Evolutionary conservation across 2,113 vertebrate species (phyloP).

Genomic region (Cacatua alba): DNA sequence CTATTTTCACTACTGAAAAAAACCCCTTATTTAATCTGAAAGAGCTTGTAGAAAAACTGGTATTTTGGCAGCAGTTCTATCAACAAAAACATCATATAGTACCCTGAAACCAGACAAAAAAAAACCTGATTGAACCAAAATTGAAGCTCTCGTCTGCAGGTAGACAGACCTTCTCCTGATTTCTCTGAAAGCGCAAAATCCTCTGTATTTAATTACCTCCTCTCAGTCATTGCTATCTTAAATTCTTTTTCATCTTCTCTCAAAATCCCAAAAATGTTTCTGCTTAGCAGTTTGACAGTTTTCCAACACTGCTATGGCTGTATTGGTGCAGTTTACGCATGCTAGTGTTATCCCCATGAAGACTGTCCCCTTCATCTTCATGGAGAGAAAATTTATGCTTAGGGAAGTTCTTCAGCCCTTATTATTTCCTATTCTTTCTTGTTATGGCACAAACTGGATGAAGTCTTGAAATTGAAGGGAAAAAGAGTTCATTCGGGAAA

Average conservation of each 20-base stretch:
- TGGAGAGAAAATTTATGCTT: neutral
- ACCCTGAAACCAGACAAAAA: neutral
- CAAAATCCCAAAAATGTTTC: neutral
- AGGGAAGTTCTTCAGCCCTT: neutral
- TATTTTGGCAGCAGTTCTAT: neutral
- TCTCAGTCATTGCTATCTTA: neutral
- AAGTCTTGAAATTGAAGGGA: neutral
- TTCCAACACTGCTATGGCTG: neutral
- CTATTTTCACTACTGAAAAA: neutral
- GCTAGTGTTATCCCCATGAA: neutral
- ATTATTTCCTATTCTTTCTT: neutral
- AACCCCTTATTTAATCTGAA: neutral
- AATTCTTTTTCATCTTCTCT: neutral
- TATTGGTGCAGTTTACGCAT: neutral
- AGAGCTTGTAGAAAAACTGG: neutral
- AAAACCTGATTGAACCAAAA: neutral
- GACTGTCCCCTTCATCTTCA: neutral
- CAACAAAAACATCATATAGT: neutral
- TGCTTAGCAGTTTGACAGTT: neutral
- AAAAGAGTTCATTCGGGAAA: neutral
- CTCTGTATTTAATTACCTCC: neutral
- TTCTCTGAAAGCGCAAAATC: neutral
- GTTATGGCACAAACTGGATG: neutral
- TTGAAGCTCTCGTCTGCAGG: neutral
- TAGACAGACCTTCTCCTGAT: neutral